phyloP scores from a whole-genome alignment of 2,888 invertebrate genomes.

The Petrophora chlorosata region DNA sequence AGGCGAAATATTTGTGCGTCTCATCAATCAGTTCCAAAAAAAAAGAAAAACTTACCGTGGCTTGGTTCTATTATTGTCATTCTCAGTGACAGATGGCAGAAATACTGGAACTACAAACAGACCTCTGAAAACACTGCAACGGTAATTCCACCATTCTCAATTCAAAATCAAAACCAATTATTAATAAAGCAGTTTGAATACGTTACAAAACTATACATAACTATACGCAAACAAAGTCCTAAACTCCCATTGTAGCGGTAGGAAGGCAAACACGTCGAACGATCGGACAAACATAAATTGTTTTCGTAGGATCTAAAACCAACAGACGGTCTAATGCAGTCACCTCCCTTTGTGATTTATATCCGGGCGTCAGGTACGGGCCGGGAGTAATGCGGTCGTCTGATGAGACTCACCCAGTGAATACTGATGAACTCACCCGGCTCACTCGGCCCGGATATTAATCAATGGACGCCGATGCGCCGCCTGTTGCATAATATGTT shows the following conservation, averaged over 20 bases:
- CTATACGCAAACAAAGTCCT: conserved; percentile 24
- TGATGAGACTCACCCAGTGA: conserved; percentile 60
- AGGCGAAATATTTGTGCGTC: too few relatives aligned
- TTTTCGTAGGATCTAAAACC: conserved; percentile 35
- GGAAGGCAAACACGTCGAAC: conserved; percentile 18
- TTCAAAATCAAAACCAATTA: background rate
- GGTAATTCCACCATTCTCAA: too few relatives aligned
- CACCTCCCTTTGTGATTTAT: conserved; percentile 43
- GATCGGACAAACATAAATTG: conserved; percentile 31
- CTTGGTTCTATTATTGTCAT: too few relatives aligned
- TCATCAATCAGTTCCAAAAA: too few relatives aligned
- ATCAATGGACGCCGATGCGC: conserved; percentile 44
- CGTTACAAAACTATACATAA: conserved; percentile 17
- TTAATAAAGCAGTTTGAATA: background rate
- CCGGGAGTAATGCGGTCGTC: conserved; percentile 51
- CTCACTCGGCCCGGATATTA: conserved; percentile 51
- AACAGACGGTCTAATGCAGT: conserved; percentile 39
- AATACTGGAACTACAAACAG: too few relatives aligned
- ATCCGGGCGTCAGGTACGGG: conserved; percentile 36
- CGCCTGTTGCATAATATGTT: conserved; percentile 51
- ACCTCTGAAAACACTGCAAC: too few relatives aligned
- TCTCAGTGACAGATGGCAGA: too few relatives aligned
- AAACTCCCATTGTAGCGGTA: conserved; percentile 23
- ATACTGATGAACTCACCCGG: conserved; percentile 58
- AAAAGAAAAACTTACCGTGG: too few relatives aligned